Evolutionary conservation across 2,113 vertebrate genomes (phyloP), one percentile per base, ranked within the genome.

Genomic region (Kryptolebias marmoratus): DNA sequence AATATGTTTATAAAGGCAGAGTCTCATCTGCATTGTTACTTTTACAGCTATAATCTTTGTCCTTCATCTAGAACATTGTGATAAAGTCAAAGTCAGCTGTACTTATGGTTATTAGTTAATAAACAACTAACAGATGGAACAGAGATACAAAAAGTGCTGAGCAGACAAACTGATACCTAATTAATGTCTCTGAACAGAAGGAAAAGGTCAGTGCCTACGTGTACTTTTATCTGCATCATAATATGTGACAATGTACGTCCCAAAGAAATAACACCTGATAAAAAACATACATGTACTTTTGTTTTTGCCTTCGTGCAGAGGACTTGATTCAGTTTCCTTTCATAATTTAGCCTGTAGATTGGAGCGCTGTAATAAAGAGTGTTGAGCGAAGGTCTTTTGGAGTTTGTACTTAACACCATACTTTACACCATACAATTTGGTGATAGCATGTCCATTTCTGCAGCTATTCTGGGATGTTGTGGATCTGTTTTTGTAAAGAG

Each of bases 101-200:
- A 16, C 45, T 7, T 1, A 36, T 16, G 18, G 13, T 47, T 71
- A 62, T 48, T 79, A 54, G 86, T 85, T 79, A 89, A 87, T 88
- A 44, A 89, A 73, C 66, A 63, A 76, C 75, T 8, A 27, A 15
- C 15, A 42, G 57, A 71, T 18, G 28, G 72, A 62, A 42, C 39
- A 57, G 36, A 82, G 79, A 88, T 87, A 88, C 1, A 71, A 73
- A 57, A 81, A 77, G 50, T 87, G 87, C 83, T 91, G 87, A 88
- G 54, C 0, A 52, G 36, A 28, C 32, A 56, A 0, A 5, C 22
- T 53, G 75, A 87, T 85, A 75, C 42, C 66, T 62, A 49, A 75
- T 22, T 15, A 31, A 54, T 28, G 31, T 2, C 1, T 22, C 13
- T 12, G 22, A 30, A n/a, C 15, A 4, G 5, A 45, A 54, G 42